Base-by-base conservation (phyloP, 2,113 vertebrate genomes). In the Elgaria multicarinata region DNA sequence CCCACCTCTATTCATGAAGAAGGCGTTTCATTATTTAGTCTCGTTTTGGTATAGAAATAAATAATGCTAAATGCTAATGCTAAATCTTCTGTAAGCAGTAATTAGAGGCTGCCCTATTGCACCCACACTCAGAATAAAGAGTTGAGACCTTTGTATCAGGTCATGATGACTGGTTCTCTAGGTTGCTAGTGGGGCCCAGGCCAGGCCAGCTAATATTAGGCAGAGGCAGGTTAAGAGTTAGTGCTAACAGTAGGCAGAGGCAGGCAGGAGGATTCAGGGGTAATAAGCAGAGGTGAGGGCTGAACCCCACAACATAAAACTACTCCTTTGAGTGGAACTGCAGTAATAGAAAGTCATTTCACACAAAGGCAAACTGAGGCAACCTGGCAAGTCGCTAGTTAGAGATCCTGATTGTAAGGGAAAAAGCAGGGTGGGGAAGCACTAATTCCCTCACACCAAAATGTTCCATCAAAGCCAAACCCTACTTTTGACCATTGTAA, bases 51-150 rank as follows among this genome's bases (percentile, higher is more conserved):
- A 87, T 42, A 92, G 83, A 75, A 39, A 75, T 58, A 94, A 88
- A 22, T 93, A 94, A 93, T 90, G 78, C 26, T 93, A 94, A 94
- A 93, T 90, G 78, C 26, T 93, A 94, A 92, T 89, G 74, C 1
- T 90, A 88, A 89, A 81, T 93, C 55, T 92, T 92, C 67, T 91
- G 81, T 85, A 91, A 93, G 86, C 50, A 87, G 4, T 58, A 89
- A 88, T 87, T 91, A 89, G 66, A 87, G 22, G 0, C 8, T 88
- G 26, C 12, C 39, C 1, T 66, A 26, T 24, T 12, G n/a, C 82
- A 66, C n/a, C 71, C 5, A 6, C 14, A 36, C 71, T 18, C 16
- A 31, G 67, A 31, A 28, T 69, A 69, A 33, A 72, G 71, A 72
- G 69, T 14, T 16, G 33, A 72, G n/a, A 72, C 14, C n/a, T 36